Evolutionary conservation across 2,888 invertebrate genomes (phyloP).

Genomic region (Phasia obesa): DNA sequence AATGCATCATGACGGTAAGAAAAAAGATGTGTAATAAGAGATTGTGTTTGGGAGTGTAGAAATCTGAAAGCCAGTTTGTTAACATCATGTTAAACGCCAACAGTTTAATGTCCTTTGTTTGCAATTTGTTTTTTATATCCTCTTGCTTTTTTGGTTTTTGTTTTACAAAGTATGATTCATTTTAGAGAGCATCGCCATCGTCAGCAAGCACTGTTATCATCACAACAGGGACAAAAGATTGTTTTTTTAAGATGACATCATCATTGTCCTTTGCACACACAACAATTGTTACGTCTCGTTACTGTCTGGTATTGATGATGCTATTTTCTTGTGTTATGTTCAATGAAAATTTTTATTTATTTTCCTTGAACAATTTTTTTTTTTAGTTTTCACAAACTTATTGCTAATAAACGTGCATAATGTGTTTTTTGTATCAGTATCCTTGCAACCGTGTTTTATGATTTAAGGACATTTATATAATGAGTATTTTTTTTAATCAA

Average conservation of each 20-base stretch:
- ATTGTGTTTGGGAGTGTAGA: background rate
- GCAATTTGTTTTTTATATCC: background rate
- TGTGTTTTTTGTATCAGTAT: conserved; percentile 28
- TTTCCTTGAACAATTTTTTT: conserved; percentile 20
- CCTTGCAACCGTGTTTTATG: conserved; percentile 43
- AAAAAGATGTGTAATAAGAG: background rate
- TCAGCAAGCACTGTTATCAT: conserved; percentile 1
- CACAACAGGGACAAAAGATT: background rate
- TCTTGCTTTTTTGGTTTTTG: background rate
- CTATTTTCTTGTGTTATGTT: background rate
- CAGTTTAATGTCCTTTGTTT: conserved; percentile 32
- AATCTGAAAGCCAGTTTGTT: conserved; percentile 5
- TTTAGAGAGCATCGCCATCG: conserved; percentile 17
- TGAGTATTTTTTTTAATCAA: background rate
- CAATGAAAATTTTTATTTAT: conserved; percentile 11
- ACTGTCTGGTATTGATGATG: conserved; percentile 60
- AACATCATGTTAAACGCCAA: conserved; percentile 1
- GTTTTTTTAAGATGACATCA: conserved; percentile 51
- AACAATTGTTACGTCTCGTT: conserved; percentile 49
- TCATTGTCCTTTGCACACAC: conserved; percentile 5
- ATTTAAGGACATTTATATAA: conserved; percentile 48
- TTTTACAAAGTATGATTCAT: conserved; percentile 33
- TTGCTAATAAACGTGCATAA: conserved; percentile 47
- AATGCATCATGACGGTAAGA: background rate
- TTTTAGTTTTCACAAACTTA: conserved; percentile 24